Percentiles rank a stretch among this genome's conserved stretches.
phyloP scores from a whole-genome alignment of 2,888 invertebrate species.

The Hypomecis atomaria region DNA sequence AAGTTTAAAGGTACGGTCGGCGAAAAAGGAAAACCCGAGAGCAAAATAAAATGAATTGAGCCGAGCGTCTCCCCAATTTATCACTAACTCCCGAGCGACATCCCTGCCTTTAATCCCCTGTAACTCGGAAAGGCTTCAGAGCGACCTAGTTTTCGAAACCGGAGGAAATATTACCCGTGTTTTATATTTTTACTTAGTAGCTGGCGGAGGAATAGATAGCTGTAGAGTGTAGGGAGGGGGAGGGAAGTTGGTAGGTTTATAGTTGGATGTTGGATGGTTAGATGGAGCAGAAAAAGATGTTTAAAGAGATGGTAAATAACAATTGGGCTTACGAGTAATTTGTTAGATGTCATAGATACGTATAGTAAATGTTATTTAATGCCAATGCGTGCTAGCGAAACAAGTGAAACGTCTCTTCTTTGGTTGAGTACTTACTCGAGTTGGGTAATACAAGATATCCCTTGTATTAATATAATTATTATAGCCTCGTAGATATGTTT shows the following conservation, averaged over 20 bases:
- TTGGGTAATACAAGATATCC: too few species aligned
- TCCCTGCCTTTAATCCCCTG: slow-evolving; percentile 45
- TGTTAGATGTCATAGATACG: too few species aligned
- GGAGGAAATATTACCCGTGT: slow-evolving; percentile 51
- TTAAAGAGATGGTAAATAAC: too few species aligned
- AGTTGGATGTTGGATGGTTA: slow-evolving; percentile 1
- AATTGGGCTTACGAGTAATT: too few species aligned
- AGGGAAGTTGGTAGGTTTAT: slow-evolving; percentile 10
- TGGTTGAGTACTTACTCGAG: too few species aligned
- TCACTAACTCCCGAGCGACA: slow-evolving; percentile 37
- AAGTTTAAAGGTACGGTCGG: not conserved
- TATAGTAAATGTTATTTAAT: too few species aligned
- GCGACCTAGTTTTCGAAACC: slow-evolving; percentile 28
- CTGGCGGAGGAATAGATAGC: slow-evolving; percentile 16
- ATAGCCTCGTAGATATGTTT: too few species aligned
- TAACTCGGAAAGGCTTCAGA: slow-evolving; percentile 33
- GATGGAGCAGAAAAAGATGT: too few species aligned
- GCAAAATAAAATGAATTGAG: slow-evolving; percentile 20
- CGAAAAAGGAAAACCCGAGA: slow-evolving; percentile 7
- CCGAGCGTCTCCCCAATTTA: slow-evolving; percentile 38
- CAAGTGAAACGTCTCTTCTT: too few species aligned
- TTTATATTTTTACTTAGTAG: slow-evolving; percentile 42
- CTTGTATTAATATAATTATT: too few species aligned
- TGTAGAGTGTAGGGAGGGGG: not conserved
- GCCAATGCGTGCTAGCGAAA: too few species aligned